Percentiles rank a stretch among this genome's conserved stretches.
phyloP scores from a whole-genome alignment of 2,888 invertebrate genomes.

The Drosophila aldrichi region DNA sequence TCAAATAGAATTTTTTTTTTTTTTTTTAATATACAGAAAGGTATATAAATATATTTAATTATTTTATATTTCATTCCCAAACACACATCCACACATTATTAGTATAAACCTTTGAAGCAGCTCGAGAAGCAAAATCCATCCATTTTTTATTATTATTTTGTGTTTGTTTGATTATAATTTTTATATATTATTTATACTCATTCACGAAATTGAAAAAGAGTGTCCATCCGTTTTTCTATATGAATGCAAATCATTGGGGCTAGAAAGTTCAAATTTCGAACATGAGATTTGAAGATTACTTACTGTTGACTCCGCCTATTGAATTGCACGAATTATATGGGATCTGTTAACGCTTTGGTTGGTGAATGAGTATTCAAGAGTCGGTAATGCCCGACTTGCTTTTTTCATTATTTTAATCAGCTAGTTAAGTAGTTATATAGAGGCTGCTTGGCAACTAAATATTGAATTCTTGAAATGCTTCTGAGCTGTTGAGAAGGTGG shows the following conservation, averaged over 20 bases:
- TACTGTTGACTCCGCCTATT: too few species aligned
- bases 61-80: conserved; percentile 1
- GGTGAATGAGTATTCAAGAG: too few species aligned
- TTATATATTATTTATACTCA: too few species aligned
- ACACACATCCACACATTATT: conserved; percentile 9
- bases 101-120: conserved; percentile 28
- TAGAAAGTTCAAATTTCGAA: too few species aligned
- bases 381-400: neutral
- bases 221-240: too few species aligned
- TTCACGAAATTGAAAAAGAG: too few species aligned
- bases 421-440: conserved; percentile 28
- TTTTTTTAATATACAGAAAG: neutral
- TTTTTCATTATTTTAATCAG: conserved; percentile 1
- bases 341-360: too few species aligned
- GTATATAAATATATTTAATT: conserved; percentile 8
- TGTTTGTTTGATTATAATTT: neutral
- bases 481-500: conserved; percentile 27
- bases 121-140: conserved; percentile 19
- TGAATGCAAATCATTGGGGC: too few species aligned
- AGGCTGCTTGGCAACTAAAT: conserved; percentile 45
- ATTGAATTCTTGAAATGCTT: conserved; percentile 13
- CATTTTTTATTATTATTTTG: neutral
- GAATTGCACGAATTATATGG: too few species aligned
- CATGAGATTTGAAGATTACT: too few species aligned
- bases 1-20: conserved; percentile 18